These are phyloP conservation scores for Ochlodes sylvanus DNA, from an alignment of 2,888 invertebrate genomes.

Conservation along the genomic window DNA sequence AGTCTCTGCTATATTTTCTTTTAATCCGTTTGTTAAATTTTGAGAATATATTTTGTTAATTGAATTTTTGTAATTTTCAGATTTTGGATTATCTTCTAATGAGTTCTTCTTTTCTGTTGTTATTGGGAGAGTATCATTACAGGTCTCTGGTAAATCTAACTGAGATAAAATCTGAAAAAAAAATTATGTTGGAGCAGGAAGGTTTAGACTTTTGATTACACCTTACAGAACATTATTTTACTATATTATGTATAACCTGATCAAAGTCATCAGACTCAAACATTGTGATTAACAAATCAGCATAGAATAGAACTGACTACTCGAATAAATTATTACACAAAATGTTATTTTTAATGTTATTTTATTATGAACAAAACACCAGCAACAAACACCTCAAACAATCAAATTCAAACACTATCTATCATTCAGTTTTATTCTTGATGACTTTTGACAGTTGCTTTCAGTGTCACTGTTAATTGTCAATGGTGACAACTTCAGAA, in stretches of 20 bases:
- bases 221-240: constrained; percentile 1
- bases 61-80: constrained; percentile 1
- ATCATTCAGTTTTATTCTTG: too few relatives aligned
- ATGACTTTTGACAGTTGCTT: too few relatives aligned
- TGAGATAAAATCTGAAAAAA: constrained; percentile 71
- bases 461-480: too few relatives aligned
- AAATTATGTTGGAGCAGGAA: too few relatives aligned
- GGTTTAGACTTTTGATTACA: too few relatives aligned
- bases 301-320: too few relatives aligned
- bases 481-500: too few relatives aligned
- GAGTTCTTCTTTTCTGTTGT: constrained; percentile 10
- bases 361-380: too few relatives aligned
- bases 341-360: too few relatives aligned
- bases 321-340: too few relatives aligned
- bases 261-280: constrained; percentile 80
- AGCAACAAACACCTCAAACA: too few relatives aligned
- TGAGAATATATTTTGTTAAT: not conserved
- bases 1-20: constrained; percentile 16
- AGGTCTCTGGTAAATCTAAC: constrained; percentile 66
- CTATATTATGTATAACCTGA: constrained; percentile 55
- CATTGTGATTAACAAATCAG: constrained; percentile 52
- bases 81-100: not conserved
- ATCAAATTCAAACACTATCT: too few relatives aligned
- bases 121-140: not conserved
- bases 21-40: not conserved